Evolutionary conservation across 2,797 vertebrate genomes (phyloP).

Genomic region (Carcharodon carcharias): DNA sequence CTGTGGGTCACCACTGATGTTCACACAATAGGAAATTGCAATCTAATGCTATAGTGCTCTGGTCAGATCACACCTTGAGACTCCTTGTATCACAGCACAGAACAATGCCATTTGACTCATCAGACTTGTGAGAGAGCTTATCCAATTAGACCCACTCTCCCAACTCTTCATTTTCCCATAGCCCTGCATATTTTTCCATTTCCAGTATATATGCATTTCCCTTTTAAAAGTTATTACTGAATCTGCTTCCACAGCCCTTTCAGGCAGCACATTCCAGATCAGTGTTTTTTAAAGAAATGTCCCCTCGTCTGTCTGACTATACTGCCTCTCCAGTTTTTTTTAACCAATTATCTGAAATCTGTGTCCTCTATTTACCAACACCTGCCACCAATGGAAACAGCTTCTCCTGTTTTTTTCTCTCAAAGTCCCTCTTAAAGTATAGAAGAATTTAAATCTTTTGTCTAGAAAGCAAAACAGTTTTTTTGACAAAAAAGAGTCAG

Average conservation of each 20-base stretch:
- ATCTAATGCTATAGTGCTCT: not conserved
- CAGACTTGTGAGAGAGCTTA: not conserved
- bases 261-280: not conserved
- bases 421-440: not conserved
- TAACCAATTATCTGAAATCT: not conserved
- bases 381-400: not conserved
- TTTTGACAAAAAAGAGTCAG: not conserved
- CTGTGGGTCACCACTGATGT: not conserved
- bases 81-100: not conserved
- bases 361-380: not conserved
- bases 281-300: not conserved
- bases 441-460: not conserved
- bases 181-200: no score
- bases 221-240: not conserved
- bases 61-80: not conserved
- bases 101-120: not conserved
- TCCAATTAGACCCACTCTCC: not conserved
- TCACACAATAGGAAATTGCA: not conserved
- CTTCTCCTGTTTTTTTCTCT: not conserved
- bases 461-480: not conserved
- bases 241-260: not conserved
- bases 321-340: not conserved
- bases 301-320: not conserved
- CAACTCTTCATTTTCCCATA: no score
- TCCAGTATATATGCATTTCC: not conserved